A percentile compares a stretch with the other conserved stretches of the same genome.
These are phyloP conservation scores for Tinea pellionella DNA, from an alignment of 2,888 invertebrate genomes.

Conservation along the genomic window DNA sequence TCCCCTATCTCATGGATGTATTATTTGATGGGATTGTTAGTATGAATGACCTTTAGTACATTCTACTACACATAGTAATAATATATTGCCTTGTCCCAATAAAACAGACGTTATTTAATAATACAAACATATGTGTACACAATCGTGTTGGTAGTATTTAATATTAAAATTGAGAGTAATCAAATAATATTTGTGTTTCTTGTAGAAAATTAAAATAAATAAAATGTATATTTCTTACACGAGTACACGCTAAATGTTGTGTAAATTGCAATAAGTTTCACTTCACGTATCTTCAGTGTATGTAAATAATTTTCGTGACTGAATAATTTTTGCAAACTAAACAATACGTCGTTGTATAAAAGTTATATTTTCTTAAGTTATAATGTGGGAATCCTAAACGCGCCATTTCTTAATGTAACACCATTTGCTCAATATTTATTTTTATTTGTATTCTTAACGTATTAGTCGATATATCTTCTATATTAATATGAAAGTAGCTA, in stretches of 20 bases:
- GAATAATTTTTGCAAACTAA: not conserved
- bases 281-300: not conserved
- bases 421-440: not conserved
- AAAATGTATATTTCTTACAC: too few relatives aligned
- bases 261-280: not conserved
- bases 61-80: not conserved
- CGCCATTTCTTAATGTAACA: not conserved
- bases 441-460: too few relatives aligned
- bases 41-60: not conserved
- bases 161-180: too few relatives aligned
- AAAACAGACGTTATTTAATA: not conserved
- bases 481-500: too few relatives aligned
- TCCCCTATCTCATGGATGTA: constrained; percentile 21
- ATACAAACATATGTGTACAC: too few relatives aligned
- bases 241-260: too few relatives aligned
- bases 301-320: not conserved
- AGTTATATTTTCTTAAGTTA: not conserved
- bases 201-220: too few relatives aligned
- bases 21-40: too few relatives aligned
- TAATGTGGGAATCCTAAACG: not conserved
- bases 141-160: too few relatives aligned
- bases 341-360: not conserved
- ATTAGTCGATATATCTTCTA: not conserved
- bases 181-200: too few relatives aligned
- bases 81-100: not conserved